Evolutionary conservation across 2,113 vertebrate genomes (phyloP), one percentile per base, ranked within the genome.

Genomic region (Brachyhypopomus gauderio): DNA sequence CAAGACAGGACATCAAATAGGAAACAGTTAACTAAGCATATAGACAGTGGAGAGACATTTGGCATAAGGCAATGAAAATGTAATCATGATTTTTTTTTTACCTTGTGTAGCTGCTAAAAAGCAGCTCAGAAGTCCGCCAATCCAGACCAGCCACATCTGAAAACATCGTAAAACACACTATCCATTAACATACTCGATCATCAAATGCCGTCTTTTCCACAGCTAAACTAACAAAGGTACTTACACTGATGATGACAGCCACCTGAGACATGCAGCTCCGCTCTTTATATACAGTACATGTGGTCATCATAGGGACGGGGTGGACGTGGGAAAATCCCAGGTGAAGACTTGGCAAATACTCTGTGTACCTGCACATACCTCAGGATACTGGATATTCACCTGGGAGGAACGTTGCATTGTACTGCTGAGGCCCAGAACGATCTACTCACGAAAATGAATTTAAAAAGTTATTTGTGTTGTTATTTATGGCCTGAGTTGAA

Each of bases 111-210:
- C 30, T 1, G 76, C 87, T 0, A 80, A 0, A 41, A 91, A 52
- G 23, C 79, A 62, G 67, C 67, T 63, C 20, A 91, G 14, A 71
- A 92, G 30, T 77, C 66, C 38, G 30, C 84, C 59, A 81, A 66
- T 77, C 88, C 87, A 90, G 12, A 81, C 62, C n/a, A 72, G 23
- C 27, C 78, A 73, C 89, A 92, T 92, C 89, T 92, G 80, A 82
- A 82, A 63, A 77, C 11, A 79, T 45, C 45, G 22, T 25, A 74
- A 67, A 67, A 34, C 52, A 74, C 20, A 56, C 59, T 20, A 71
- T 2, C 19, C 6, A 20, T 79, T 27, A 62, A 34, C n/a, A 63
- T 0, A 69, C 23, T 62, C 0, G 38, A 63, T 30, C 8, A 5
- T 23, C 2, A 70, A 34, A 34, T 9, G 3, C 9, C 19, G 52